These are phyloP conservation scores for Meloidogyne chitwoodi DNA, from an alignment of 1,140 invertebrate species.

Conservation along the genomic window DNA sequence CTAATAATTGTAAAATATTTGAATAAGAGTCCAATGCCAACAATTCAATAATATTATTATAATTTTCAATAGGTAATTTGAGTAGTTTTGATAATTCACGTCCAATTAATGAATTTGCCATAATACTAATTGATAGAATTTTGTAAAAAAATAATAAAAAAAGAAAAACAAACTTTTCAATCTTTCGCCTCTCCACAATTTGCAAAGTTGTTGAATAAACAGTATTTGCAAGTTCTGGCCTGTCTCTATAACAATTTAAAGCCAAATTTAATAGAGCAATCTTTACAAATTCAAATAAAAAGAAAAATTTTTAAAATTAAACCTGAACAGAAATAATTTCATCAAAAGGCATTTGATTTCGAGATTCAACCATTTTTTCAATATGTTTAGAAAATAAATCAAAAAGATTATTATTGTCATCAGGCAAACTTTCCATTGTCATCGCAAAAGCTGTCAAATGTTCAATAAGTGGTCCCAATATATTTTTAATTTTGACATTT, in stretches of 20 bases:
- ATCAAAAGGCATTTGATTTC: conserved; percentile 80
- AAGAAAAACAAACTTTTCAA: conserved; percentile 53
- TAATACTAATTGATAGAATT: conserved; percentile 61
- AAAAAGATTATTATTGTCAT: conserved; percentile 87
- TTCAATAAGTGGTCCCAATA: conserved; percentile 93
- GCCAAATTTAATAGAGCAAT: conserved; percentile 80
- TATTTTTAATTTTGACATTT: conserved; percentile 84
- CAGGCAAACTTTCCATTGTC: conserved; percentile 70
- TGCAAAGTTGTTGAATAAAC: conserved; percentile 82
- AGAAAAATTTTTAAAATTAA: neutral
- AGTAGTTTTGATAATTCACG: conserved; percentile 85
- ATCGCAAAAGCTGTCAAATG: conserved; percentile 65
- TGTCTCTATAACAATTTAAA: conserved; percentile 88
- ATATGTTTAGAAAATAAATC: conserved; percentile 98
- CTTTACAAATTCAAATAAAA: conserved; percentile 30
- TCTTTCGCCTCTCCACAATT: conserved; percentile 75
- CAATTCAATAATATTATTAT: conserved; percentile 83
- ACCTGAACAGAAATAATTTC: conserved; percentile 93
- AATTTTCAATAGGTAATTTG: conserved; percentile 85
- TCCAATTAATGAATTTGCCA: conserved; percentile 78
- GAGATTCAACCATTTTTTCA: conserved; percentile 72
- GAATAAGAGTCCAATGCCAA: conserved; percentile 75
- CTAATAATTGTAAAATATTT: conserved; percentile 79
- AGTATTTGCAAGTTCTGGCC: conserved; percentile 89
- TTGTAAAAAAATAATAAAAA: neutral